phyloP scores from a whole-genome alignment of 2,113 vertebrate species.

The Corapipo altera region DNA sequence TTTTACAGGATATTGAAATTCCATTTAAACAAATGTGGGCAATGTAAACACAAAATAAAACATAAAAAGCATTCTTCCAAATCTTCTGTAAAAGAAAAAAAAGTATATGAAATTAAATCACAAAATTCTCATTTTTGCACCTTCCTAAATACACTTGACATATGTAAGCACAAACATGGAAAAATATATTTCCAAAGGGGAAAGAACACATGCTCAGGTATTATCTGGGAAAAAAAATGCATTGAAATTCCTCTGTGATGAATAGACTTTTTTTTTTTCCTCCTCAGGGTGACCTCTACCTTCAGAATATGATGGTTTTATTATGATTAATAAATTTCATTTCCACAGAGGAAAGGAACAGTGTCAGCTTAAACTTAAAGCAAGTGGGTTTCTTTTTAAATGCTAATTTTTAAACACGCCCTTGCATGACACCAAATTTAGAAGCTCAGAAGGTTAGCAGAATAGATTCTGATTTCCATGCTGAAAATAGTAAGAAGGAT shows the following conservation, averaged over 20 bases:
- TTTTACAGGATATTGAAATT: constrained; percentile 22
- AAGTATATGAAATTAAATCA: background rate
- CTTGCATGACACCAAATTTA: constrained; percentile 72
- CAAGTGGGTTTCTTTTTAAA: constrained; percentile 78
- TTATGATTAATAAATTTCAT: constrained; percentile 85
- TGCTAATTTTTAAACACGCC: constrained; percentile 78
- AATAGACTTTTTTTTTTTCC: constrained; percentile 38
- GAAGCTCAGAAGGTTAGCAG: constrained; percentile 74
- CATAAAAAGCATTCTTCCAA: background rate
- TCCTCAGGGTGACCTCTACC: constrained; percentile 77
- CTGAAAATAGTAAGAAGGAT: background rate
- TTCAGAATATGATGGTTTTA: constrained; percentile 78
- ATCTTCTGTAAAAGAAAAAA: background rate
- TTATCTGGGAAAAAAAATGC: constrained; percentile 35
- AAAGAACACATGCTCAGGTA: constrained; percentile 18
- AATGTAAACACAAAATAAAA: background rate
- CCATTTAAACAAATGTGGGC: background rate
- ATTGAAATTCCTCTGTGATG: constrained; percentile 54
- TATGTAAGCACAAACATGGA: constrained; percentile 4
- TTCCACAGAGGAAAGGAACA: constrained; percentile 79
- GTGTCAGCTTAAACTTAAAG: constrained; percentile 78
- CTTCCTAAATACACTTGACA: background rate
- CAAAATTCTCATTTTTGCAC: background rate
- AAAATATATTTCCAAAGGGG: background rate
- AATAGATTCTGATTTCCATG: constrained; percentile 41